Base-by-base conservation (phyloP, 2,113 vertebrate genomes). In the Ochotona princeps region DNA sequence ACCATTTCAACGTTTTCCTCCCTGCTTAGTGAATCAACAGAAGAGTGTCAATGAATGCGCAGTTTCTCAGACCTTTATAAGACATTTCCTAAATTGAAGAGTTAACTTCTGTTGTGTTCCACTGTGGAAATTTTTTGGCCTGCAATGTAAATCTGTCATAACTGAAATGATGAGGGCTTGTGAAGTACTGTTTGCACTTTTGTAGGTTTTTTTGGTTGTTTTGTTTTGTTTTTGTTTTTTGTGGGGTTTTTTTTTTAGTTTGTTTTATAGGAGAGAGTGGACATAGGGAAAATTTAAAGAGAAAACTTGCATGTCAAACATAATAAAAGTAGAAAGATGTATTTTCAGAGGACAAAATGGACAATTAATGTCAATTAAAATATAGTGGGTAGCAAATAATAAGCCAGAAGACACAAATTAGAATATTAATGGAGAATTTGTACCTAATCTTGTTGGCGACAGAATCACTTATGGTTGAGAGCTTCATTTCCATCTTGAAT, bases 341-440 rank as follows among this genome's bases (percentile, higher is more conserved):
- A 72, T 83, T 88, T 95, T 63, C 74, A 54, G 13, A 20, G 28
- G 54, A 91, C 23, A 74, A 73, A 78, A 79, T 63, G 32, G 91
- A 69, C 60, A 82, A 63, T 69, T 91, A 93, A 54, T 38, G 38
- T 92, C 82, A 63, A 12, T 32, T 81, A 1, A 57, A 94, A 57
- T 67, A 87, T 35, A 78, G 21, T 54, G 38, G 84, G 5, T n/a
- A 65, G 1, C 32, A 47, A n/a, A 47, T 54, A 51, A 83, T 65
- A 60, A 95, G 38, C 28, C 17, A 60, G 32, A 89, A 60, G 65
- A 73, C 47, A 47, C 15, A 82, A 28, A n/a, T 79, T 67, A 94
- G 63, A 90, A 88, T 49, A 7, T 35, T 57, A 72, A 13, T 7
- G 61, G 21, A 49, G 30, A 47, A 94, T 67, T 78, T 67, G 25